Conservation (phyloP, 2,888 invertebrate species). For the Drosophila nigricruria region DNA sequence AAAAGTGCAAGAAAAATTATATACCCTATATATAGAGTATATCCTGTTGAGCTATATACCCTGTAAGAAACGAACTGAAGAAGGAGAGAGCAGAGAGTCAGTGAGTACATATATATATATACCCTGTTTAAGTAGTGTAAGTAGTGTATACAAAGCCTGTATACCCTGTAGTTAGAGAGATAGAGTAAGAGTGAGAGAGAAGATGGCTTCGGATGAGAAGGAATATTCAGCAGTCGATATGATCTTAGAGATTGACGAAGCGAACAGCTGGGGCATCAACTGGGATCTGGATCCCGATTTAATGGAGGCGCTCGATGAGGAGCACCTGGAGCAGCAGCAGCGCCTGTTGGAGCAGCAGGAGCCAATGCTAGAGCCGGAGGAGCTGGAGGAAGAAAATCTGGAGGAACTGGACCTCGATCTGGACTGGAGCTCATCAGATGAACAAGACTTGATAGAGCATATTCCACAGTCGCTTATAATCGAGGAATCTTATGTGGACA, state of each 20-base stretch:
- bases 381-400: not conserved
- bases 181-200: not conserved
- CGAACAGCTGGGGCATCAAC: not conserved
- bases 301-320: not conserved
- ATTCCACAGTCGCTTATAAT: not conserved
- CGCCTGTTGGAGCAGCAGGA: not conserved
- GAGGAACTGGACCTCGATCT: not conserved
- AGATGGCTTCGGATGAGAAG: not conserved
- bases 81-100: not conserved
- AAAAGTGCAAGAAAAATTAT: not conserved
- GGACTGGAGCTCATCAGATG: not conserved
- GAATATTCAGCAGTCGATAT: not conserved
- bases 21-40: not conserved
- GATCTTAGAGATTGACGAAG: not conserved
- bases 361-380: not conserved
- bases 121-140: not conserved
- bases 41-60: not conserved
- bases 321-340: not conserved
- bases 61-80: not conserved
- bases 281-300: constrained; percentile 1
- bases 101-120: no score
- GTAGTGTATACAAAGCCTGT: not conserved
- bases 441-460: not conserved
- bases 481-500: not conserved
- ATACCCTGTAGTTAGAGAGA: not conserved